These are phyloP conservation scores for Portevinia maculata DNA, from an alignment of 2,888 invertebrate species.

Conservation along the genomic window DNA sequence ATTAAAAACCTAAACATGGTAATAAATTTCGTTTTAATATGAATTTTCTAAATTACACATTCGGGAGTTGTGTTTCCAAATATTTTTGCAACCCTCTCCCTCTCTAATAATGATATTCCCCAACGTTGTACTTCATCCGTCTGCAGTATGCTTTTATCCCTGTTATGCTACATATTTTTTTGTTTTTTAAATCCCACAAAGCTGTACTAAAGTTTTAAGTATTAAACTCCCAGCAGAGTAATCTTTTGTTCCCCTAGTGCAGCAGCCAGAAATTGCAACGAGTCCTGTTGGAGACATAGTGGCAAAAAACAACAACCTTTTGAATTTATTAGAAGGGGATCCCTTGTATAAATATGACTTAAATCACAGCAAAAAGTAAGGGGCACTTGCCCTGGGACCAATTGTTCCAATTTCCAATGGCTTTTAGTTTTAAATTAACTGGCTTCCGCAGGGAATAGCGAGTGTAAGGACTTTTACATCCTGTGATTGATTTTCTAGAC, in stretches of 20 bases:
- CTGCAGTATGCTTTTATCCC: slow-evolving; percentile 46
- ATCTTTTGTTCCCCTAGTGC: slow-evolving; percentile 51
- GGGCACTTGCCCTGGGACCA: slow-evolving; percentile 20
- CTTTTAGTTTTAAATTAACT: slow-evolving; percentile 68
- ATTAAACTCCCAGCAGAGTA: slow-evolving; percentile 37
- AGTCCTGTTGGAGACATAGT: slow-evolving; percentile 38
- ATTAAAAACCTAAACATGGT: slow-evolving; percentile 15
- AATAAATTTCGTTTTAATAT: slow-evolving; percentile 71
- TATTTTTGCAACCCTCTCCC: slow-evolving; percentile 13
- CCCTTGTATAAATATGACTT: neutral
- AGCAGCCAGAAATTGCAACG: slow-evolving; percentile 31
- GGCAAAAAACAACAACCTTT: neutral
- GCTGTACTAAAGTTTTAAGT: slow-evolving; percentile 33
- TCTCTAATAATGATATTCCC: slow-evolving; percentile 28
- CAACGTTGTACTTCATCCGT: slow-evolving; percentile 35
- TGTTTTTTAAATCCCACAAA: neutral
- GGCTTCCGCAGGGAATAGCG: slow-evolving; percentile 25
- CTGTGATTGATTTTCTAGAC: slow-evolving; percentile 60
- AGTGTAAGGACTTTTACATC: neutral
- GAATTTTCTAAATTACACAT: slow-evolving; percentile 71
- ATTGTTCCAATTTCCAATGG: slow-evolving; percentile 52
- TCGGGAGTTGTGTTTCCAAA: slow-evolving; percentile 46
- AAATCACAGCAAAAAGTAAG: slow-evolving; percentile 42
- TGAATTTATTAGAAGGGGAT: neutral
- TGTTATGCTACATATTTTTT: neutral